Evolutionary conservation across 1,140 invertebrate genomes (phyloP).

Genomic region (Lucilia sericata): DNA sequence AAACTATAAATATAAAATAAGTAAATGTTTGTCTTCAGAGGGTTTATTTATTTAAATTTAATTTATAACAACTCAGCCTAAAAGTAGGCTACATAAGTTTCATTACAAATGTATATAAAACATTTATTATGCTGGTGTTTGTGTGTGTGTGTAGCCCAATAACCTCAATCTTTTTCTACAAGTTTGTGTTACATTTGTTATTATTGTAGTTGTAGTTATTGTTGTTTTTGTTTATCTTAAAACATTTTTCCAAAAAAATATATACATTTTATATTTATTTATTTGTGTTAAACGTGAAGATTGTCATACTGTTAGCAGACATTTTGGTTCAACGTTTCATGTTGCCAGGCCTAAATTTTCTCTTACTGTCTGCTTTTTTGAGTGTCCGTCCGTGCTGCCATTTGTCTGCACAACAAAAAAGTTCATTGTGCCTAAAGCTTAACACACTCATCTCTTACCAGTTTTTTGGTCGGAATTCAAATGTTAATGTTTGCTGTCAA

Average conservation of each 20-base stretch:
- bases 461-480: neutral
- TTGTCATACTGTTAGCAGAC: neutral
- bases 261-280: no score
- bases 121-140: neutral
- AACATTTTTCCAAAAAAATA: neutral
- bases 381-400: neutral
- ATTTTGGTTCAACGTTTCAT: slow-evolving; percentile 3
- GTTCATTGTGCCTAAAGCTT: neutral
- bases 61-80: neutral
- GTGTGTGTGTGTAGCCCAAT: neutral
- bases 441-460: neutral
- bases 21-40: no score
- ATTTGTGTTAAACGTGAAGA: neutral
- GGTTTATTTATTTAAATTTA: neutral
- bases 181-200: neutral
- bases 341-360: neutral
- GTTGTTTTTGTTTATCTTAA: neutral
- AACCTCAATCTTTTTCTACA: slow-evolving; percentile 13
- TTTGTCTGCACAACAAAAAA: neutral
- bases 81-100: neutral
- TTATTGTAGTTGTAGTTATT: neutral
- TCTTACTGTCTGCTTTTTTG: neutral
- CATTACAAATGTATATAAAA: neutral
- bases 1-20: no score
- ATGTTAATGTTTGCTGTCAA: neutral